Evolutionary conservation across 2,888 invertebrate species (phyloP), one percentile per base, ranked within the genome.

Genomic region (Stenoptilia bipunctidactyla): DNA sequence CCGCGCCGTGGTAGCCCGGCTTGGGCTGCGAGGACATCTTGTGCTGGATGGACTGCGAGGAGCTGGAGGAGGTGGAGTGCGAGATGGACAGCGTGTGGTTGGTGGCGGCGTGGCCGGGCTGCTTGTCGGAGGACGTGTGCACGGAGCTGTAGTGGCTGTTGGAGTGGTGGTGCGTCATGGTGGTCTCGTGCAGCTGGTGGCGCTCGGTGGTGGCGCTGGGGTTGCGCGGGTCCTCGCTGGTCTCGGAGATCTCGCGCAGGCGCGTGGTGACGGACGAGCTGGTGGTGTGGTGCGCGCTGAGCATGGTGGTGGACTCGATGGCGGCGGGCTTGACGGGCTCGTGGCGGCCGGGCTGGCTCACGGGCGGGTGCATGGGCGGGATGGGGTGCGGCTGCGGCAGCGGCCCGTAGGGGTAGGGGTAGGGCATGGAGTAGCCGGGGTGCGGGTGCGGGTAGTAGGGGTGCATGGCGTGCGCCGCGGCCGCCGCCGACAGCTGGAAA

Each of bases 341-440:
- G 49, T 85, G 85, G 43, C 85, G 60, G 45, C 80, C 76, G 41
- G 83, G 70, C 20, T 75, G 66, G 50, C 79, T 82, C 9, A 13
- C 4, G 2, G 74, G 59, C 45, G 86, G 54, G 50, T 87, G 64
- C 52, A 84, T 86, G 56, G 90, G 88, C 1, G 90, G 91, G 58
- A 90, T 89, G 4, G 91, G 88, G 53, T 90, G 91, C 1, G 92
- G 91, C 55, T 90, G 91, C 2, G 91, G 90, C 44, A 91, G 85
- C 1, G 90, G 89, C 5, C 88, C 89, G 52, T 93, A 89, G 39
- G 92, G 86, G 79, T 92, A 91, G 1, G 90, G 88, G 56, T 88
- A 88, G 40, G 90, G 87, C 66, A 89, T 89, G 34, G 89, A 88
- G 57, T 90, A 90, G 30, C 89, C 89, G 42, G 89, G 87, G 63